Percentiles rank a stretch among this genome's conserved stretches.
phyloP scores from a whole-genome alignment of 2,797 vertebrate genomes.

The Morelia viridis region DNA sequence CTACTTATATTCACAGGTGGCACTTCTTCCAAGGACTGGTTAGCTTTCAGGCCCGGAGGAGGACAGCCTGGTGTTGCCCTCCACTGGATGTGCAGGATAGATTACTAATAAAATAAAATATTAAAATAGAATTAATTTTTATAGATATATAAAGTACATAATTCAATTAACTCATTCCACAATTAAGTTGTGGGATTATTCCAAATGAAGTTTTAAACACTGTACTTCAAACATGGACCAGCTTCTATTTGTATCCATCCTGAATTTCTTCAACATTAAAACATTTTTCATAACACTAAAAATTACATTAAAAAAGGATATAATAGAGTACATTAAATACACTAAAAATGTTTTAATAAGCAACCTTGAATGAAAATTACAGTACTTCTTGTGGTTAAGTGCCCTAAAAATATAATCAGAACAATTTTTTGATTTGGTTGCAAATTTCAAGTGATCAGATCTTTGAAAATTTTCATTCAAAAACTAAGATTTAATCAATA shows the following conservation, averaged over 20 bases:
- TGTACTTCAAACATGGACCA: not conserved
- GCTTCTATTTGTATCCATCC: not conserved
- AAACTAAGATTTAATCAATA: not conserved
- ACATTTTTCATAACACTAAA: not conserved
- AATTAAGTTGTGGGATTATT: not conserved
- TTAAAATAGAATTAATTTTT: not conserved
- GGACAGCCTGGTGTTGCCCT: no score
- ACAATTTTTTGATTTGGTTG: not conserved
- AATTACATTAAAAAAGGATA: not conserved
- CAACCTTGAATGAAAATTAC: not conserved
- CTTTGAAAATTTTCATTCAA: not conserved
- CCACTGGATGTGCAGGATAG: no score
- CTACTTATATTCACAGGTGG: no score
- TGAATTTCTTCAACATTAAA: not conserved
- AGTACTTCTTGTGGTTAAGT: fast-evolving
- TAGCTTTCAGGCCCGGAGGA: no score
- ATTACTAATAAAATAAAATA: not conserved
- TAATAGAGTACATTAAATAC: not conserved
- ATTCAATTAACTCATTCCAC: not conserved
- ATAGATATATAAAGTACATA: not conserved
- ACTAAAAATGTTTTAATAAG: slow-evolving; percentile 4
- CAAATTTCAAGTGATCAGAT: slow-evolving; percentile 4
- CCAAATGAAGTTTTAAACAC: not conserved
- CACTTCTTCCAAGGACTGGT: no score
- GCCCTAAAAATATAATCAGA: not conserved